These are phyloP conservation scores for Noctilio leporinus DNA, from an alignment of 2,113 vertebrate species.

Conservation along the genomic window DNA sequence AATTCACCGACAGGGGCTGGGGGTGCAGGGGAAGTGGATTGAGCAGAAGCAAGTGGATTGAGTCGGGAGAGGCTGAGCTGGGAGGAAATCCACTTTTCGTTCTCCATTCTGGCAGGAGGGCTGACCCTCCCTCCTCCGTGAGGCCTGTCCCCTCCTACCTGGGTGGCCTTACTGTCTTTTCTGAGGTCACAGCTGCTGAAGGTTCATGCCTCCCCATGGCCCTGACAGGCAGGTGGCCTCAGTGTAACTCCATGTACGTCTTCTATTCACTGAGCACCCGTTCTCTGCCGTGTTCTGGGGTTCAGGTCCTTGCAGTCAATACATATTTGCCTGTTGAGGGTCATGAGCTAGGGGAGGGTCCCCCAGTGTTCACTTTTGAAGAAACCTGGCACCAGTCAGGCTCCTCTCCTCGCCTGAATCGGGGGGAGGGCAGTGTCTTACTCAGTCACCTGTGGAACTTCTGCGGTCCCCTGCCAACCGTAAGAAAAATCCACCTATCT, in stretches of 20 bases:
- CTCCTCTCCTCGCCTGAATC: neutral
- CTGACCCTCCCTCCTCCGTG: fast-evolving
- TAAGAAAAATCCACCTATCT: neutral
- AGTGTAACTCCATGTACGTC: fast-evolving
- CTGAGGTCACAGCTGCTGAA: fast-evolving
- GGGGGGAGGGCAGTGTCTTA: neutral
- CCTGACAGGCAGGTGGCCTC: too few relatives aligned
- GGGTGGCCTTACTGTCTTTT: fast-evolving
- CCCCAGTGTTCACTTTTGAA: neutral
- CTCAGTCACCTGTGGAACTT: fast-evolving
- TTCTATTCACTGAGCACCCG: fast-evolving
- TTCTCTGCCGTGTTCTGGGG: neutral
- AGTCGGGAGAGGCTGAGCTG: neutral
- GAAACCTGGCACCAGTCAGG: neutral
- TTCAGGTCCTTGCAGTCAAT: neutral
- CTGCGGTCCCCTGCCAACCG: neutral
- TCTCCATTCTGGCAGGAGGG: neutral
- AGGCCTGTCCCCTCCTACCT: neutral
- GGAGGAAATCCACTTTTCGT: neutral
- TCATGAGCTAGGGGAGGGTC: fast-evolving
- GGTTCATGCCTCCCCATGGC: fast-evolving
- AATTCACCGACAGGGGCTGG: neutral
- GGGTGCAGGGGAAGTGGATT: fast-evolving
- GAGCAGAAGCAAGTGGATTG: neutral
- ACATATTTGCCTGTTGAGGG: fast-evolving